A percentile compares a stretch with the other conserved stretches of the same genome.
Conservation (phyloP, 2,888 invertebrate species). For the Lydus trimaculatus region DNA sequence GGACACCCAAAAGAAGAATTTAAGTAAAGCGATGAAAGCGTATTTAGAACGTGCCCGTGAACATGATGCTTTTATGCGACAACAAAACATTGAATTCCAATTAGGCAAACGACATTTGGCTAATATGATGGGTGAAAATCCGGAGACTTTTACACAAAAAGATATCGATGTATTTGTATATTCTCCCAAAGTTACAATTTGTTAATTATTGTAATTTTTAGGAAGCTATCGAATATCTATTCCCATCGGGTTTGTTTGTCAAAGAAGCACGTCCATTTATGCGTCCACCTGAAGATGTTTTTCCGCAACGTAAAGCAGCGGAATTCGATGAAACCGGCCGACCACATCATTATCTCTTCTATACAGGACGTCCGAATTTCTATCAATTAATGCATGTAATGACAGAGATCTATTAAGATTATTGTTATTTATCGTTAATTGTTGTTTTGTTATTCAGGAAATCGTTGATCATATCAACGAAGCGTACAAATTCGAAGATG, state of each 20-base stretch:
- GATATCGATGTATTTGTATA: slow-evolving; percentile 81
- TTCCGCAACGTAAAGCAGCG: slow-evolving; percentile 82
- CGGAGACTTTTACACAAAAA: slow-evolving; percentile 84
- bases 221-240: slow-evolving; percentile 91
- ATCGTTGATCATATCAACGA: slow-evolving; percentile 73
- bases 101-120: slow-evolving; percentile 96
- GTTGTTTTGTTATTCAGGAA: slow-evolving; percentile 64
- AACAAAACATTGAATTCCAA: slow-evolving; percentile 80
- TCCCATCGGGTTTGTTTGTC: slow-evolving; percentile 93
- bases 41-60: slow-evolving; percentile 84
- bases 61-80: slow-evolving; percentile 84
- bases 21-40: slow-evolving; percentile 89
- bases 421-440: slow-evolving; percentile 7
- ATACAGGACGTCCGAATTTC: slow-evolving; percentile 87
- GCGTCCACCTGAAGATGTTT: slow-evolving; percentile 89
- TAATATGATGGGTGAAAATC: slow-evolving; percentile 98
- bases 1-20: slow-evolving; percentile 63
- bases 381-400: slow-evolving; percentile 83
- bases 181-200: too few species aligned
- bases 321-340: slow-evolving; percentile 91
- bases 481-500: slow-evolving; percentile 75
- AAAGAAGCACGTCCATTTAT: slow-evolving; percentile 86
- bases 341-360: slow-evolving; percentile 91
- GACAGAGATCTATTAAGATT: slow-evolving; percentile 28
- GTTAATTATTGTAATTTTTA: slow-evolving; percentile 56